Evolutionary conservation across 2,888 invertebrate species (phyloP).

Genomic region (Eurytoma californica): DNA sequence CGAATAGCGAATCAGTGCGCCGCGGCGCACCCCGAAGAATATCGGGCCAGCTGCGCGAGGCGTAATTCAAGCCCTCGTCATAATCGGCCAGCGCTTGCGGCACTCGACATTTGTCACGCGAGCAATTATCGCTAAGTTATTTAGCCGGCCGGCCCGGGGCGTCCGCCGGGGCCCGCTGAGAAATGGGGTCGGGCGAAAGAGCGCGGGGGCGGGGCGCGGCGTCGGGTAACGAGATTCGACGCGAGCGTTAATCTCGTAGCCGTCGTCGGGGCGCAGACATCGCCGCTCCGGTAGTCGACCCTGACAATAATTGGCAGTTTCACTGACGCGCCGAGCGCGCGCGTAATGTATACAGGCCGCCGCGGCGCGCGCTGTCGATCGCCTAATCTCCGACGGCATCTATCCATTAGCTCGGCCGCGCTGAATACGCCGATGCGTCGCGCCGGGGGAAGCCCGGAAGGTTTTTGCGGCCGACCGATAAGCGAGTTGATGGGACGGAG

Average conservation of each 20-base stretch:
- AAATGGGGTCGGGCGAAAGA: conserved; percentile 52
- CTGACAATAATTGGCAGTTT: conserved; percentile 46
- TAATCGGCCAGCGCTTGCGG: conserved; percentile 16
- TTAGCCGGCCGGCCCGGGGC: conserved; percentile 37
- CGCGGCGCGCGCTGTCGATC: conserved; percentile 16
- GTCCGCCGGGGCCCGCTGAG: conserved; percentile 14
- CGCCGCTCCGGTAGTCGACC: neutral
- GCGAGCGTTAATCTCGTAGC: conserved; percentile 29
- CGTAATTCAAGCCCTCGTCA: conserved; percentile 1
- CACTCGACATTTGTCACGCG: conserved; percentile 56
- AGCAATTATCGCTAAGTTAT: conserved; percentile 58
- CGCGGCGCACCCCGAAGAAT: neutral
- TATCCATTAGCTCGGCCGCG: conserved; percentile 31
- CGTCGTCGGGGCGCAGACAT: conserved; percentile 6
- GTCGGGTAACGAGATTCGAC: conserved; percentile 37
- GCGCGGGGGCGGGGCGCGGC: conserved; percentile 29
- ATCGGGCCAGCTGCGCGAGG: conserved; percentile 14
- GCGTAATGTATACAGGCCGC: conserved; percentile 4
- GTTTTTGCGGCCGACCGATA: neutral
- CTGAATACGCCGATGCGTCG: neutral
- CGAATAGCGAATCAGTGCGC: conserved; percentile 18
- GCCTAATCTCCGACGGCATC: conserved; percentile 49
- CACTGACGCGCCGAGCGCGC: conserved; percentile 8
- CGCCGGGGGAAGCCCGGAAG: neutral
- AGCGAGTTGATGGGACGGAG: too few species aligned